Evolutionary conservation across 2,797 vertebrate genomes (phyloP).

Genomic region (Onychomys torridus): DNA sequence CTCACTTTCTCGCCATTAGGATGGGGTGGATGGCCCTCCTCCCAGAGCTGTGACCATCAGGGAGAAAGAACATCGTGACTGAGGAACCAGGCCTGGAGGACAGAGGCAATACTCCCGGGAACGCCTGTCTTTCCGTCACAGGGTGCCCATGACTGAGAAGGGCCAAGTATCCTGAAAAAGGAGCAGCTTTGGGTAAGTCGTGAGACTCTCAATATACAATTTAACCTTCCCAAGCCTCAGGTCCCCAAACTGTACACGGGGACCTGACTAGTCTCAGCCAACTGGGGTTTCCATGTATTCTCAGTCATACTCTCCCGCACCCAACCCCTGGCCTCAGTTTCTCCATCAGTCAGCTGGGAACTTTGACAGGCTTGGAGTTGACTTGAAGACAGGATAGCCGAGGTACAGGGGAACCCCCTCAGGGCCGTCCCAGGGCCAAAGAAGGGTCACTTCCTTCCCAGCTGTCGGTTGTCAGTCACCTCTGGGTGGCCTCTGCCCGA

Average conservation of each 20-base stretch:
- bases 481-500: slow-evolving; percentile 5
- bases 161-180: not conserved
- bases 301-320: too few relatives aligned
- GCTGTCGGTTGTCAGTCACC: slow-evolving; percentile 33
- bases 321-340: not conserved
- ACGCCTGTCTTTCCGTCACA: fast-evolving
- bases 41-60: not conserved
- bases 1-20: not conserved
- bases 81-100: not conserved
- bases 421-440: slow-evolving; percentile 51
- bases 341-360: not conserved
- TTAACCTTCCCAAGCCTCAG: not conserved
- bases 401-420: slow-evolving; percentile 56
- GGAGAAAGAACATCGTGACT: not conserved
- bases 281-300: not conserved
- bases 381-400: not conserved
- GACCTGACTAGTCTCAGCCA: not conserved
- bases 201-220: not conserved
- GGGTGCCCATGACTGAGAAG: not conserved
- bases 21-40: not conserved
- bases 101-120: not conserved
- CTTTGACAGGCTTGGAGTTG: not conserved
- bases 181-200: not conserved
- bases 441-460: slow-evolving; percentile 79
- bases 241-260: not conserved